These are phyloP conservation scores for Lasaia peninsularis DNA, from an alignment of 1,140 invertebrate genomes.

Conservation along the genomic window DNA sequence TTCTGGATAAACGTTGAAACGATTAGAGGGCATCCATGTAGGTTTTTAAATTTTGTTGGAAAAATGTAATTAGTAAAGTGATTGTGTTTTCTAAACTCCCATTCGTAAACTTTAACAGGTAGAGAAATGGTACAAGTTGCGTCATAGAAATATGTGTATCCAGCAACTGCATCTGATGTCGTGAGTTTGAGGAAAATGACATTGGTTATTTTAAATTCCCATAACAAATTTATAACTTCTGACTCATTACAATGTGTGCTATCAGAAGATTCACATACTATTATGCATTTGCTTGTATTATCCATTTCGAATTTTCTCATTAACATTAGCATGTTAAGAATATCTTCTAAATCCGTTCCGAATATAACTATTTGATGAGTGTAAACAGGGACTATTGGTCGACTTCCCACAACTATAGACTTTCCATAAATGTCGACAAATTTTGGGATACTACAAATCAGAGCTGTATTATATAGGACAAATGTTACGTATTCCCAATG, in stretches of 20 bases:
- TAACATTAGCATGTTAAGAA: slow-evolving; percentile 34
- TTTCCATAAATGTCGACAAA: slow-evolving; percentile 44
- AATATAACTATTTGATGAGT: slow-evolving; percentile 49
- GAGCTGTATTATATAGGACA: slow-evolving; percentile 42
- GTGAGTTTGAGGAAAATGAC: slow-evolving; percentile 39
- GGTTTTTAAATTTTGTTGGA: slow-evolving; percentile 47
- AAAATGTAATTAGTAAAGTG: slow-evolving; percentile 25
- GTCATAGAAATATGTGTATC: slow-evolving; percentile 40
- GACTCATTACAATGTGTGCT: slow-evolving; percentile 35
- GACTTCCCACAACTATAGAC: slow-evolving; percentile 33
- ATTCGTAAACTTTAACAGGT: slow-evolving; percentile 26
- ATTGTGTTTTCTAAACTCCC: slow-evolving; percentile 20
- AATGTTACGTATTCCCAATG: slow-evolving; percentile 49
- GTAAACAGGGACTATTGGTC: slow-evolving; percentile 24
- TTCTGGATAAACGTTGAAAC: slow-evolving; percentile 49
- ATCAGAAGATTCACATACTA: slow-evolving; percentile 42
- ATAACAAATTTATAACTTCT: slow-evolving; percentile 37
- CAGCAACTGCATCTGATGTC: slow-evolving; percentile 12
- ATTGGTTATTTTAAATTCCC: slow-evolving; percentile 49
- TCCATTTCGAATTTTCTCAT: slow-evolving; percentile 38
- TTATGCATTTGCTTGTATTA: slow-evolving; percentile 44
- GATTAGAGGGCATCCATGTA: slow-evolving; percentile 43
- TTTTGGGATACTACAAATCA: slow-evolving; percentile 31
- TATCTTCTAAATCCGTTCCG: slow-evolving; percentile 29
- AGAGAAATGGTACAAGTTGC: slow-evolving; percentile 31